Percentiles rank a stretch among this genome's conserved stretches.
Evolutionary conservation across 2,797 vertebrate species (phyloP).

Genomic region (Bovichtus diacanthus): DNA sequence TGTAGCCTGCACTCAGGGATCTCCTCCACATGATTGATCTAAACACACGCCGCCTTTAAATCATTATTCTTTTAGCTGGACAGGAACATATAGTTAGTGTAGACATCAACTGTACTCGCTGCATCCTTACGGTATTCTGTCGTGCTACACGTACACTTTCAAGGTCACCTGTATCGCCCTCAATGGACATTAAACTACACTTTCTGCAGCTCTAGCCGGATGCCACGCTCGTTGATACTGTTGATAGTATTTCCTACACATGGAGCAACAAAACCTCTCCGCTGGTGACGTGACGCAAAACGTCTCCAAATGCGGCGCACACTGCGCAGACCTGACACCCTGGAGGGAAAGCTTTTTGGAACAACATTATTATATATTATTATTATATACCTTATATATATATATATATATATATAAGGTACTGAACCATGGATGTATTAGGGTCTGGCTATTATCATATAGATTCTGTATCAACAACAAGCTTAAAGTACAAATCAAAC

Average conservation of each 20-base stretch:
- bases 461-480: no score
- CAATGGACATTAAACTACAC: neutral
- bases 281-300: neutral
- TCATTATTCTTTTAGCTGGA: neutral
- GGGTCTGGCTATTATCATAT: no score
- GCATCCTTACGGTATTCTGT: no score
- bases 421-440: no score
- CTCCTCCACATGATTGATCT: slow-evolving; percentile 68
- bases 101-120: neutral
- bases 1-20: slow-evolving; percentile 36
- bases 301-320: slow-evolving; percentile 12
- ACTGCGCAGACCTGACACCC: slow-evolving; percentile 47
- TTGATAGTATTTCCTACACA: neutral
- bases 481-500: no score
- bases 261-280: neutral
- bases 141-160: no score
- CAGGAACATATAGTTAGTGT: no score
- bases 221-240: neutral
- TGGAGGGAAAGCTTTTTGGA: no score
- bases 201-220: neutral
- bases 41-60: neutral
- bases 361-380: no score
- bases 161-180: neutral
- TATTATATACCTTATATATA: no score
- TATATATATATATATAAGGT: no score